These are phyloP conservation scores for Pharmacophagus antenor DNA, from an alignment of 2,888 invertebrate species.

Conservation along the genomic window DNA sequence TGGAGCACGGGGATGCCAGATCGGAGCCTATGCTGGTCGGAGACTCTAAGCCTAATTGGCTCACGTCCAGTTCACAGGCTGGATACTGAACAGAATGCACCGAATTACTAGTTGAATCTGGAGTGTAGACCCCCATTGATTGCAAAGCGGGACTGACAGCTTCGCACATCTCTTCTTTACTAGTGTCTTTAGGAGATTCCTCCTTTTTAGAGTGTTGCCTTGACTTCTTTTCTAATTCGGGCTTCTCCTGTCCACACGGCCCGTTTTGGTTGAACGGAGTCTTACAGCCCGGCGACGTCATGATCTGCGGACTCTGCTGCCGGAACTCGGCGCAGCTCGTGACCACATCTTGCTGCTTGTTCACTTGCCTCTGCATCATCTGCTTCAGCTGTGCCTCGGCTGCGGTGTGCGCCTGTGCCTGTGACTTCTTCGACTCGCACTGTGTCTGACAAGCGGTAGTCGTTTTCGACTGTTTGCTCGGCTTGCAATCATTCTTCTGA, in stretches of 20 bases:
- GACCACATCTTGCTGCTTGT: conserved; percentile 60
- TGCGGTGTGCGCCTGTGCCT: conserved; percentile 43
- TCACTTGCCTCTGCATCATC: conserved; percentile 67
- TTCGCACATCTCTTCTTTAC: conserved; percentile 71
- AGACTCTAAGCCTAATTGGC: conserved; percentile 91
- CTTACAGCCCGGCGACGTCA: conserved; percentile 66
- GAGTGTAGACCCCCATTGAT: conserved; percentile 93
- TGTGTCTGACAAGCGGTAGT: conserved; percentile 73
- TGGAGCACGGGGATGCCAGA: conserved; percentile 90
- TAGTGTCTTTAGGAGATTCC: conserved; percentile 61
- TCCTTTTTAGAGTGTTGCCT: conserved; percentile 66
- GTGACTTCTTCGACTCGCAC: conserved; percentile 66
- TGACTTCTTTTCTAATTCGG: conserved; percentile 71
- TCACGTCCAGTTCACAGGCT: conserved; percentile 91
- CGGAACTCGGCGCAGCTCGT: conserved; percentile 66
- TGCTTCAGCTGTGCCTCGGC: conserved; percentile 68
- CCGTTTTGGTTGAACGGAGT: conserved; percentile 62
- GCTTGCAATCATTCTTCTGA: conserved; percentile 69
- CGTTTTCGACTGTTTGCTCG: conserved; percentile 68
- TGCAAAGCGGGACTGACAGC: conserved; percentile 83
- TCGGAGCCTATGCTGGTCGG: conserved; percentile 94
- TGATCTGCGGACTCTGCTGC: conserved; percentile 63
- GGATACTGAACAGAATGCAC: conserved; percentile 90
- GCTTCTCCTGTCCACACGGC: conserved; percentile 62
- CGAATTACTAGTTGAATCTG: conserved; percentile 91